Evolutionary conservation across 2,797 vertebrate genomes (phyloP).

Genomic region (Xenopus petersii): DNA sequence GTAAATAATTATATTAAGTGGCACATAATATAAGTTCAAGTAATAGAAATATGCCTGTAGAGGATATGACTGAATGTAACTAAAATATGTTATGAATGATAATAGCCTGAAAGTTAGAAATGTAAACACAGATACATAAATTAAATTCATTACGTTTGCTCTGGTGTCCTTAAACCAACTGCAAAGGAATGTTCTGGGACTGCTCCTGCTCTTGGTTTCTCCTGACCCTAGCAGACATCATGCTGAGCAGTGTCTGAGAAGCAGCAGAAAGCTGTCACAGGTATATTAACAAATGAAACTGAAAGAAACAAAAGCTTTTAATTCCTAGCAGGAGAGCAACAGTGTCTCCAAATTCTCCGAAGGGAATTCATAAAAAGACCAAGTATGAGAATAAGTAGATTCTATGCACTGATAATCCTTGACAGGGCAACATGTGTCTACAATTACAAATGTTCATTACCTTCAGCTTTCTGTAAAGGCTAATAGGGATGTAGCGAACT

Average conservation of each 20-base stretch:
- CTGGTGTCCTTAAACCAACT: no score
- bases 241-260: slow-evolving; percentile 3
- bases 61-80: no score
- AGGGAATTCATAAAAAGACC: slow-evolving; percentile 24
- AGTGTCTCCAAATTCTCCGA: slow-evolving; percentile 1
- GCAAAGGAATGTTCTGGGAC: no score
- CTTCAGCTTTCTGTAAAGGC: slow-evolving; percentile 22
- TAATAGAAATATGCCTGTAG: background rate
- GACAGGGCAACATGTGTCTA: slow-evolving; percentile 35
- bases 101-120: no score
- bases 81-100: no score
- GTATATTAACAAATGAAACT: slow-evolving; percentile 8
- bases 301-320: slow-evolving; percentile 4
- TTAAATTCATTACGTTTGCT: no score
- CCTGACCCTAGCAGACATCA: background rate
- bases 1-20: background rate
- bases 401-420: slow-evolving; percentile 19
- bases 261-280: slow-evolving; percentile 4
- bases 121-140: no score
- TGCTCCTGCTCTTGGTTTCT: background rate
- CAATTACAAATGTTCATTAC: slow-evolving; percentile 36
- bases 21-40: background rate
- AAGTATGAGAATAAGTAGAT: slow-evolving; percentile 31
- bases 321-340: slow-evolving; percentile 9
- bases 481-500: no score